phyloP scores from a whole-genome alignment of 2,888 invertebrate species.

The Mimas tiliae region DNA sequence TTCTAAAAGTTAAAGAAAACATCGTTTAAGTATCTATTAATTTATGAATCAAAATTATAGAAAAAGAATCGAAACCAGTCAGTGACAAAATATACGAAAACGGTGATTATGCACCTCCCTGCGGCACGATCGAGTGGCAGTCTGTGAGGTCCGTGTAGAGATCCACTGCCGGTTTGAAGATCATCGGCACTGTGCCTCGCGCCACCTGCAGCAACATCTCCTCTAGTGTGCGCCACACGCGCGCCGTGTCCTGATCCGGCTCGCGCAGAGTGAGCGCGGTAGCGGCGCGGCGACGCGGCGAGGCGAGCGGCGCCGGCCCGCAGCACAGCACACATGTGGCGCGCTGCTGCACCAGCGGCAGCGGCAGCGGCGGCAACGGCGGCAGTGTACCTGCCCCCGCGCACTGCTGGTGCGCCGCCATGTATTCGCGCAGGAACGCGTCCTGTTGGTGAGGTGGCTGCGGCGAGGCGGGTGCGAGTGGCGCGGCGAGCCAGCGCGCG shows the following conservation, averaged over 20 bases:
- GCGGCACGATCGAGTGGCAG: slow-evolving; percentile 88
- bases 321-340: slow-evolving; percentile 89
- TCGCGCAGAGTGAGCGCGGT: slow-evolving; percentile 72
- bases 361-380: slow-evolving; percentile 88
- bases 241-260: slow-evolving; percentile 53
- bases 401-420: slow-evolving; percentile 90
- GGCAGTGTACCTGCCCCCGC: slow-evolving; percentile 78
- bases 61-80: not conserved
- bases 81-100: slow-evolving; percentile 11
- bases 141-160: slow-evolving; percentile 89
- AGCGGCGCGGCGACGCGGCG: slow-evolving; percentile 83
- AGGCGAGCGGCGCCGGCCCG: slow-evolving; percentile 83
- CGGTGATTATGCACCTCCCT: slow-evolving; percentile 88
- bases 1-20: slow-evolving; percentile 78
- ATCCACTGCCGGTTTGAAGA: slow-evolving; percentile 91
- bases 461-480: slow-evolving; percentile 86
- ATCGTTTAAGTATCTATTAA: slow-evolving; percentile 26
- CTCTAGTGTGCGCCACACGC: slow-evolving; percentile 89
- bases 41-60: not conserved
- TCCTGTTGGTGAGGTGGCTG: slow-evolving; percentile 90
- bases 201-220: slow-evolving; percentile 90
- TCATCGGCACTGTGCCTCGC: slow-evolving; percentile 88
- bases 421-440: slow-evolving; percentile 94
- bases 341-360: slow-evolving; percentile 89
- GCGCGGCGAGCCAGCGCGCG: slow-evolving; percentile 88